Percentiles rank a stretch among this genome's conserved stretches.
These are phyloP conservation scores for Nasalis larvatus DNA, from an alignment of 2,113 vertebrate species.

Conservation along the genomic window DNA sequence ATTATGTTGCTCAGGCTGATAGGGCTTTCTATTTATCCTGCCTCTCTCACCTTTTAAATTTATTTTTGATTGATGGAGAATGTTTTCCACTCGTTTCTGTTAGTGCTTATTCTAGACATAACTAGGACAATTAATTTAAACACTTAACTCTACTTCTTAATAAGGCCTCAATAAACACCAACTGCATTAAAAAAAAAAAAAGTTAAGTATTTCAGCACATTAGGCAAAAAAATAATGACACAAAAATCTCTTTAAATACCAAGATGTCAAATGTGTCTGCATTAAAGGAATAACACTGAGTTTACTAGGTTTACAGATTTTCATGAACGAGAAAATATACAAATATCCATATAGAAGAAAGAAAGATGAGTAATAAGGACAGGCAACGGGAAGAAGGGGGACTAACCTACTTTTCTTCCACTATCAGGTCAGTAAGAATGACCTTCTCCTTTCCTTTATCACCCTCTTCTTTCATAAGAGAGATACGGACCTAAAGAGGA, in stretches of 20 bases:
- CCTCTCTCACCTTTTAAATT: not conserved
- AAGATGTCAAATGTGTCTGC: not conserved
- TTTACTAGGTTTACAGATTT: not conserved
- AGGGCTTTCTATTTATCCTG: not conserved
- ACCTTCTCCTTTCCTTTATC: constrained; percentile 4
- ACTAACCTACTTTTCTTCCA: not conserved
- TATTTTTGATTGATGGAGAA: not conserved
- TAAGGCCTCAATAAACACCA: not conserved
- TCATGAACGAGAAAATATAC: not conserved
- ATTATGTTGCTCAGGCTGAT: too few relatives aligned
- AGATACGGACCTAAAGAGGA: not conserved
- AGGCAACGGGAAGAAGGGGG: not conserved
- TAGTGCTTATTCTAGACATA: constrained; percentile 18
- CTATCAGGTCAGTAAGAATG: not conserved
- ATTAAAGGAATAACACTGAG: not conserved
- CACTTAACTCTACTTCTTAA: constrained; percentile 28
- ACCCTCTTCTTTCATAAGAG: constrained; percentile 9
- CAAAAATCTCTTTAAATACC: constrained; percentile 41
- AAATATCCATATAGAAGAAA: not conserved
- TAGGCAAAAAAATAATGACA: not conserved
- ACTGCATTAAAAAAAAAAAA: not conserved
- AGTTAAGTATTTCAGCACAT: not conserved
- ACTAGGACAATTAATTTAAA: constrained; percentile 26
- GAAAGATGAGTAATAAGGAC: not conserved
- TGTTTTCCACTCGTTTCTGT: constrained; percentile 5